Conservation (phyloP, 92 coral and sea anemone genomes). For the Zoanthus sansibaricus region DNA sequence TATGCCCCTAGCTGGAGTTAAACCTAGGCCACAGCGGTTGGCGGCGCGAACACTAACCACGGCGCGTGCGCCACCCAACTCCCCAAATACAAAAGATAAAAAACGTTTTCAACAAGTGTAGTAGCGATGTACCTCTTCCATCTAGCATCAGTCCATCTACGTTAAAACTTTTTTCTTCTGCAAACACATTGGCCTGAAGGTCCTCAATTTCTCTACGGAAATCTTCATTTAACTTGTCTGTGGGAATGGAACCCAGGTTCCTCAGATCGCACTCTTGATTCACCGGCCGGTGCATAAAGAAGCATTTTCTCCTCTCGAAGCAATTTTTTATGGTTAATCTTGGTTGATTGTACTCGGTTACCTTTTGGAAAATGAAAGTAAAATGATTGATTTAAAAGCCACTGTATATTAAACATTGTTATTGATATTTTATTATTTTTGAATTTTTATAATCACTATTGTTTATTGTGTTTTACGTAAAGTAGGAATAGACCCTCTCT, state of each 20-base stretch:
- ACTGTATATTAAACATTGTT: too few relatives aligned
- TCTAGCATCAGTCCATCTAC: conserved; percentile 12
- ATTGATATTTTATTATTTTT: too few relatives aligned
- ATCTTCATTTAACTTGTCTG: conserved; percentile 1
- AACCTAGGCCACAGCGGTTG: too few relatives aligned
- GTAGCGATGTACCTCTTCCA: conserved; percentile 1
- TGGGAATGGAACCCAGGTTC: background rate
- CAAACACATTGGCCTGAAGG: background rate
- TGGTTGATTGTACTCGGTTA: conserved; percentile 15
- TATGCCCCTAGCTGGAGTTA: too few relatives aligned
- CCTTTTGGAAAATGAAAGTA: background rate
- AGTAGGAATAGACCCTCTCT: too few relatives aligned
- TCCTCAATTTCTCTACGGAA: background rate
- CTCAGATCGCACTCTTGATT: conserved; percentile 13
- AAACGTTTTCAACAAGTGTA: background rate
- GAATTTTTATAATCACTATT: too few relatives aligned
- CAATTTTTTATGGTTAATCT: conserved; percentile 24
- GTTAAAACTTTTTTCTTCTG: conserved; percentile 29
- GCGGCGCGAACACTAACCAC: too few relatives aligned
- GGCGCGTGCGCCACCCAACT: too few relatives aligned
- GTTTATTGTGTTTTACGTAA: too few relatives aligned
- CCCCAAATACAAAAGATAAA: too few relatives aligned
- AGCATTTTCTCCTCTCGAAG: conserved; percentile 28
- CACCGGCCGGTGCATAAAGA: conserved; percentile 23
- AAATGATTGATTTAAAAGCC: background rate